Conservation (phyloP, 2,888 invertebrate genomes). For the Liopterus haemorrhoidalis region DNA sequence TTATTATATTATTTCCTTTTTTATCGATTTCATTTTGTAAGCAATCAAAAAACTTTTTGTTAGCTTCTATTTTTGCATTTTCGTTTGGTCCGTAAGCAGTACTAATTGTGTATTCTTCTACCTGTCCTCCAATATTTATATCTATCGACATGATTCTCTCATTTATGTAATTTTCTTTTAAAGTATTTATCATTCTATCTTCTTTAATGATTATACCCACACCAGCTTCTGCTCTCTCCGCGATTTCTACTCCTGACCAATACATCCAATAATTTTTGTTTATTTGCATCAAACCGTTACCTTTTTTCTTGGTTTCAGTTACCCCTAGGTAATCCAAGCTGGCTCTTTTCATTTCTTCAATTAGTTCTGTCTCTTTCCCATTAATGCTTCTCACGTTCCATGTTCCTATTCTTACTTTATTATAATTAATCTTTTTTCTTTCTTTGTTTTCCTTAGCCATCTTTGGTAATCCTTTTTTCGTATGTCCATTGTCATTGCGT, state of each 20-base stretch:
- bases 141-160: conserved; percentile 2
- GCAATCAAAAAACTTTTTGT: background rate
- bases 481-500: too few relatives aligned
- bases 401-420: too few relatives aligned
- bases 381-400: too few relatives aligned
- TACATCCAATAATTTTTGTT: background rate
- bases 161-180: background rate
- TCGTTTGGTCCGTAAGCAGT: background rate
- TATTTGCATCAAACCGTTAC: background rate
- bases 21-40: background rate
- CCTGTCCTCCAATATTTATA: background rate
- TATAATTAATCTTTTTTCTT: too few relatives aligned
- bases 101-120: background rate
- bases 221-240: conserved; percentile 5
- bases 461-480: too few relatives aligned
- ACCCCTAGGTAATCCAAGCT: background rate
- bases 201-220: background rate
- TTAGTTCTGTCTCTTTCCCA: conserved; percentile 1
- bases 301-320: conserved; percentile 1
- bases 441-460: too few relatives aligned
- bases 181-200: too few relatives aligned
- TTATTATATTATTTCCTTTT: background rate
- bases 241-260: background rate
- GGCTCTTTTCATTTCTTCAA: conserved; percentile 2
- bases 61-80: background rate